Percentiles rank a stretch among this genome's conserved stretches.
These are phyloP conservation scores for Uria lomvia DNA, from an alignment of 2,113 vertebrate genomes.

Conservation along the genomic window DNA sequence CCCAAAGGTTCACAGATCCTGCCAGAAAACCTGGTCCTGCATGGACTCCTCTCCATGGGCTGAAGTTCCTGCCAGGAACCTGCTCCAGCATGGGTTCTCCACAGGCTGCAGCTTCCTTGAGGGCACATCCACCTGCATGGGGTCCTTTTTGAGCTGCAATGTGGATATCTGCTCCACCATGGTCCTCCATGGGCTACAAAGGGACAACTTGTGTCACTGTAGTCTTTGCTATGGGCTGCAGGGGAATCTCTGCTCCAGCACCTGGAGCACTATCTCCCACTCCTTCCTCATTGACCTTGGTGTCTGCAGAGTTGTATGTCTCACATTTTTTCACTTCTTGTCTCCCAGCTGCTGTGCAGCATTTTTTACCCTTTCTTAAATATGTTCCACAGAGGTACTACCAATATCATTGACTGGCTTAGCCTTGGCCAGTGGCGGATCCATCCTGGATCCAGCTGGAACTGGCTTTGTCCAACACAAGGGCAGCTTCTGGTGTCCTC, in stretches of 20 bases:
- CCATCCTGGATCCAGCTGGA: neutral
- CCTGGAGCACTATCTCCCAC: neutral
- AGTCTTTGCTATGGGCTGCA: neutral
- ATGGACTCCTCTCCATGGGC: neutral
- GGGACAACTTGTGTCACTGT: neutral
- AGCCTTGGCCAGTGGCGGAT: neutral
- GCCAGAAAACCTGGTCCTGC: neutral
- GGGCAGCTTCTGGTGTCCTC: neutral
- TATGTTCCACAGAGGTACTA: neutral
- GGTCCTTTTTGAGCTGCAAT: neutral
- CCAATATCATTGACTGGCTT: neutral
- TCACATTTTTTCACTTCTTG: neutral
- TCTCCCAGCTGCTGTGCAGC: fast-evolving
- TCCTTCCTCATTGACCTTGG: neutral
- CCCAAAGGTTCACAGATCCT: neutral
- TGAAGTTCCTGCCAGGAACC: neutral
- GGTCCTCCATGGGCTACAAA: neutral
- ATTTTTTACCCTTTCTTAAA: neutral
- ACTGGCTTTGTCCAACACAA: neutral
- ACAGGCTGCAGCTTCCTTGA: neutral
- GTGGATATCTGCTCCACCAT: neutral
- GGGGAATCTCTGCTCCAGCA: neutral
- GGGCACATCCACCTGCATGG: neutral
- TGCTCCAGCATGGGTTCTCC: neutral
- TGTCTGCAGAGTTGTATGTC: neutral